Conservation (phyloP, 2,888 invertebrate genomes). For the Apoda limacodes region DNA sequence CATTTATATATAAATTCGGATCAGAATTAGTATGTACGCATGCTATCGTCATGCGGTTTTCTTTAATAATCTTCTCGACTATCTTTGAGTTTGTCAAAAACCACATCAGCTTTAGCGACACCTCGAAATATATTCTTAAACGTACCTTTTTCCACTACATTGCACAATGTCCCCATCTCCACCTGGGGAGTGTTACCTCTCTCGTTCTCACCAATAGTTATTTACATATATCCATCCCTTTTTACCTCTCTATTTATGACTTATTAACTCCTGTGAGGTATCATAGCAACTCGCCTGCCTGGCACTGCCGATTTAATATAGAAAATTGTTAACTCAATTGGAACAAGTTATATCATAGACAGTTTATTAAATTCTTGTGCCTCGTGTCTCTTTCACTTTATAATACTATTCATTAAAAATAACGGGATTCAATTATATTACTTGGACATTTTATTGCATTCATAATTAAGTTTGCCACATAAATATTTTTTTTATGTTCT, state of each 20-base stretch:
- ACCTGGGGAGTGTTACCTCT: slow-evolving; percentile 45
- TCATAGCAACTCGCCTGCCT: slow-evolving; percentile 61
- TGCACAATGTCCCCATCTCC: slow-evolving; percentile 45
- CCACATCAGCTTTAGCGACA: slow-evolving; percentile 41
- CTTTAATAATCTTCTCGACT: too few species aligned
- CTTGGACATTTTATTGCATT: too few species aligned
- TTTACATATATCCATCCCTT: slow-evolving; percentile 30
- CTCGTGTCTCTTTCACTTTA: slow-evolving; percentile 22
- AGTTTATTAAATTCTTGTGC: slow-evolving; percentile 59
- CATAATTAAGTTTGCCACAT: too few species aligned
- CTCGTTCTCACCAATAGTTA: slow-evolving; percentile 25
- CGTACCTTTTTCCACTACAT: slow-evolving; percentile 66
- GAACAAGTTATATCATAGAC: slow-evolving; percentile 43
- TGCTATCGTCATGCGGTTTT: too few species aligned
- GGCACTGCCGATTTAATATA: slow-evolving; percentile 59
- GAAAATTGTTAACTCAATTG: slow-evolving; percentile 61
- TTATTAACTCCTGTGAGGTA: slow-evolving; percentile 68
- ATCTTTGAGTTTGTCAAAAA: too few species aligned
- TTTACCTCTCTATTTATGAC: slow-evolving; percentile 59
- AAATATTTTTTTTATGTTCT: too few species aligned
- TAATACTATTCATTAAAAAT: not conserved
- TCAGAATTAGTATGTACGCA: too few species aligned
- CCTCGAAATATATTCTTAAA: slow-evolving; percentile 47
- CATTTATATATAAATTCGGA: too few species aligned
- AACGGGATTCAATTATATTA: not conserved